phyloP scores from a whole-genome alignment of 2,888 invertebrate species.

The Sinopyrophorus schimmeli region DNA sequence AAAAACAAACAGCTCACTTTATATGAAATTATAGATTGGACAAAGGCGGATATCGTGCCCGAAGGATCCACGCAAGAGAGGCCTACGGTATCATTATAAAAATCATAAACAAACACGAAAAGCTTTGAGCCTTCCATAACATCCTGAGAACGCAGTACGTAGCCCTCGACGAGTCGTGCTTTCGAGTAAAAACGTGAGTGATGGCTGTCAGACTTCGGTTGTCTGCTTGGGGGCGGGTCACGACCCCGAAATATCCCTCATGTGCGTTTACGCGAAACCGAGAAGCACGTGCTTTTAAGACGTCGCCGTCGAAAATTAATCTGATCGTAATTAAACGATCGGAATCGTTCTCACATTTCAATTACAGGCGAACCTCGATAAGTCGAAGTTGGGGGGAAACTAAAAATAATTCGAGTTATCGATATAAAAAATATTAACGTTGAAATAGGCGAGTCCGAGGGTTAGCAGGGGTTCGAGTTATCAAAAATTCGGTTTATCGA shows the following conservation, averaged over 20 bases:
- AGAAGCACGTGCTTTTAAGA: slow-evolving; percentile 34
- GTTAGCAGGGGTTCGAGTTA: too few species aligned
- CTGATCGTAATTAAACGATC: too few species aligned
- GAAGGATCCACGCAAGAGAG: slow-evolving; percentile 19
- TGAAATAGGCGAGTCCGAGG: too few species aligned
- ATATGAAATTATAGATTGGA: slow-evolving; percentile 13
- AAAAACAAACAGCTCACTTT: slow-evolving; percentile 16
- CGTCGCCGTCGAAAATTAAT: too few species aligned
- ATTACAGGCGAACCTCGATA: too few species aligned
- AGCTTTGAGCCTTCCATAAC: slow-evolving; percentile 26
- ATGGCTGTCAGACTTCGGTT: slow-evolving; percentile 42
- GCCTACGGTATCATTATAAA: slow-evolving; percentile 28
- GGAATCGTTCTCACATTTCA: too few species aligned
- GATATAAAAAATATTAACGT: too few species aligned
- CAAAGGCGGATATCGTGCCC: slow-evolving; percentile 13
- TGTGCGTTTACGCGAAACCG: slow-evolving; percentile 28
- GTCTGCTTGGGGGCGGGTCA: slow-evolving; percentile 35
- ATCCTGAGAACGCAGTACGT: slow-evolving; percentile 16
- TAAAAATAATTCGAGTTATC: too few species aligned
- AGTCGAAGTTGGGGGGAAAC: too few species aligned
- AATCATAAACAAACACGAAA: slow-evolving; percentile 29
- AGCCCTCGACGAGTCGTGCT: slow-evolving; percentile 24
- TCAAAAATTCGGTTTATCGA: too few species aligned
- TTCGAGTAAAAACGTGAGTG: slow-evolving; percentile 37
- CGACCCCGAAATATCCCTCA: slow-evolving; percentile 37